phyloP scores from a whole-genome alignment of 2,888 invertebrate species.

The Meloe dianella region DNA sequence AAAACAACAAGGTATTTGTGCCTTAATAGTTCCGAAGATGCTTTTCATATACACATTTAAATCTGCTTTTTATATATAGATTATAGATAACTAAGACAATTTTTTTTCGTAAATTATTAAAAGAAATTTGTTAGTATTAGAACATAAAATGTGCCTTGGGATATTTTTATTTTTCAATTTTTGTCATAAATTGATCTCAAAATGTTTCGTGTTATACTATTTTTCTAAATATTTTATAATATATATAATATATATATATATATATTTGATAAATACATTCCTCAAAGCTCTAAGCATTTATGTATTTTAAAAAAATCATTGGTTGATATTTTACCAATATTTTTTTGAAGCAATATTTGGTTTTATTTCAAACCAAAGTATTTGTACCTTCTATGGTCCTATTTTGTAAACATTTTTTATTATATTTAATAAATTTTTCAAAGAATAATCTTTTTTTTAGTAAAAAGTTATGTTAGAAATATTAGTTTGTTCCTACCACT shows the following conservation, averaged over 20 bases:
- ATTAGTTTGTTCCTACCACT: too few species aligned
- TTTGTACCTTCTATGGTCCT: constrained; percentile 33
- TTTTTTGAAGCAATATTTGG: constrained; percentile 45
- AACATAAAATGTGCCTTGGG: constrained; percentile 5
- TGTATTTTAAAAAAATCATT: not conserved
- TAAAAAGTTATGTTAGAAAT: too few species aligned
- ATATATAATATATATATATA: not conserved
- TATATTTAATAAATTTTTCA: constrained; percentile 38
- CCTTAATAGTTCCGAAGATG: constrained; percentile 15
- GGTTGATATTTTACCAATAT: constrained; percentile 23
- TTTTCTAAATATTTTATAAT: not conserved
- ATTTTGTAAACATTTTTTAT: constrained; percentile 40
- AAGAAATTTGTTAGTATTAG: not conserved
- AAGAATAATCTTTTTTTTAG: not conserved
- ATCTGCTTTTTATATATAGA: not conserved
- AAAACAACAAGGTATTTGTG: constrained; percentile 20
- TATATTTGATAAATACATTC: not conserved
- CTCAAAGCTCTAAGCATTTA: constrained; percentile 4
- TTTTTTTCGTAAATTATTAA: not conserved
- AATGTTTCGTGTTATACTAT: not conserved
- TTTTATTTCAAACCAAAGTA: constrained; percentile 45
- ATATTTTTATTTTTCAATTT: not conserved
- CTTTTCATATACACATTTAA: constrained; percentile 9
- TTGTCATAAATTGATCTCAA: not conserved
- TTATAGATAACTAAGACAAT: not conserved